A percentile compares a stretch with the other conserved stretches of the same genome.
Evolutionary conservation across 2,888 invertebrate genomes (phyloP).

Genomic region (Platycheirus albimanus): DNA sequence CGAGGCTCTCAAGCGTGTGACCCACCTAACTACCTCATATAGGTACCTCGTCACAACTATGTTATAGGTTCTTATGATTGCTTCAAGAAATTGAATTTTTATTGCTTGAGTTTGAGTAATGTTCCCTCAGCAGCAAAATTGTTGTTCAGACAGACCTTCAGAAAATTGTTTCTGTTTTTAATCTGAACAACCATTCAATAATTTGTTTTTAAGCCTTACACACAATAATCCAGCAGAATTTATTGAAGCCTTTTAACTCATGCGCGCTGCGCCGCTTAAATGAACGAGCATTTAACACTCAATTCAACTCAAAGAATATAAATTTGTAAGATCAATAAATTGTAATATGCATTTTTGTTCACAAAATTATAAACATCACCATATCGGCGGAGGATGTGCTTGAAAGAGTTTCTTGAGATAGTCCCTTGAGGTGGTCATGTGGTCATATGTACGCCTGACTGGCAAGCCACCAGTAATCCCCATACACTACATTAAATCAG

Average conservation of each 20-base stretch:
- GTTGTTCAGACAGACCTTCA: not conserved
- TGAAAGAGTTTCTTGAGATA: no score
- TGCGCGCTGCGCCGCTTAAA: no score
- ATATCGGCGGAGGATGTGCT: no score
- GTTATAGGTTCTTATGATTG: not conserved
- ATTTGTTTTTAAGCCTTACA: not conserved
- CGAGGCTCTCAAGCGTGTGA: conserved; percentile 56
- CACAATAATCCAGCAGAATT: conserved; percentile 8
- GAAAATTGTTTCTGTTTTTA: conserved; percentile 14
- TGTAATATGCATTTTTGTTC: conserved; percentile 28
- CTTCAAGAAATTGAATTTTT: not conserved
- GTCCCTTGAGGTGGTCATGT: conserved; percentile 24
- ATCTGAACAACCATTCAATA: not conserved
- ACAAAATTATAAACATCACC: not conserved
- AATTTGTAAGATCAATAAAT: conserved; percentile 48
- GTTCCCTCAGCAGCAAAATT: not conserved
- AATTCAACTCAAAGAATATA: conserved; percentile 20
- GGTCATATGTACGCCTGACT: no score
- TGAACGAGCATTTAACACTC: conserved; percentile 43
- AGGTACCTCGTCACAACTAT: not conserved
- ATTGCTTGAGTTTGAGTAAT: not conserved
- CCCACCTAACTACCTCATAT: conserved; percentile 37
- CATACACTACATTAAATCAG: conserved; percentile 71
- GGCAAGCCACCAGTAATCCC: no score
- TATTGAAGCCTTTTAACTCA: no score